Evolutionary conservation across 1,140 invertebrate species (phyloP), one percentile per base, ranked within the genome.

Genomic region (Panulirus ornatus): DNA sequence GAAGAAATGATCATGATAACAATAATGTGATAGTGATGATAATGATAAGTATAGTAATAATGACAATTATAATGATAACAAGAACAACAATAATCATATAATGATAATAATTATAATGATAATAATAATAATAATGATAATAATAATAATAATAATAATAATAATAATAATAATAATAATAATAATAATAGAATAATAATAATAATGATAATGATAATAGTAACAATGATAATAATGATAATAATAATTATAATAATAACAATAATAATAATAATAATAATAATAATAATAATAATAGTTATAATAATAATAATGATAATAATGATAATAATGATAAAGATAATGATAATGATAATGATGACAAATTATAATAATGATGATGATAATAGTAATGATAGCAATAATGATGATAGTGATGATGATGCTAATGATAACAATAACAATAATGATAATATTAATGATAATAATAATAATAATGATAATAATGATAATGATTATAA

Each of bases 291-390:
- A n/a, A n/a, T n/a, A n/a, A n/a, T n/a, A n/a, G n/a, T n/a, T n/a
- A n/a, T n/a, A n/a, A 6, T 76, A 42, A 36, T 76, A 76, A 76
- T 76, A 6, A 36, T 1, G 42, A 78, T 42, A 40, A 78, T 78
- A 44, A 78, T 40, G 42, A 40, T 78, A 78, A 78, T 11, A 42
- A 76, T 73, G 30, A 73, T 22, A 73, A 73, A 11, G 9, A 73
- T 73, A 73, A 73, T 73, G 27, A 73, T 73, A 34, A 73, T 73
- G 27, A n/a, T n/a, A n/a, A n/a, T n/a, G n/a, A n/a, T n/a, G n/a
- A n/a, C n/a, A n/a, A n/a, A n/a, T n/a, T n/a, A 34, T 34, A 73
- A 73, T 73, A 73, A 73, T 73, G 27, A 73, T 73, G 30, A 73
- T 73, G 27, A 73, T 73, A 34, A 73, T 34, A 73, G 27, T 73